Base-by-base conservation (phyloP, 2,797 vertebrate species). In the Arrhamphus sclerolepis region DNA sequence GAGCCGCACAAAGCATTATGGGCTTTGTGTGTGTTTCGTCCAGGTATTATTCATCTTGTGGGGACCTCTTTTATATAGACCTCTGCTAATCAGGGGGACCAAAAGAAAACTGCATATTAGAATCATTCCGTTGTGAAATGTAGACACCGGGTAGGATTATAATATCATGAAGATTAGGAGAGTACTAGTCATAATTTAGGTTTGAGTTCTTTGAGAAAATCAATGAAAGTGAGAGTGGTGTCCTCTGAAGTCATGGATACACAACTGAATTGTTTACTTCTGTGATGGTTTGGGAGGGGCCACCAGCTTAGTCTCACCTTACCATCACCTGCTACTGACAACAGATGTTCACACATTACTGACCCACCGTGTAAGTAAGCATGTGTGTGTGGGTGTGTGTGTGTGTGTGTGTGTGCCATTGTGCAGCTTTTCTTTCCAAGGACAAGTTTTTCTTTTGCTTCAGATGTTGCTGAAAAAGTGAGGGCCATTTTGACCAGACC, bases 291-390 rank as follows among this genome's bases (percentile, higher is more conserved):
- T 55, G 50, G 61, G 52, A 14, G 31, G 64, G 64, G 71, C 46
- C 17, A 62, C 42, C 41, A 70, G 17, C 53, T 38, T 47, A 21
- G 62, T 84, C 79, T 81, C 83, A 85, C 76, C 63, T 86, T 86
- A 80, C 84, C 57, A 46, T 83, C 81, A 87, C 73, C 76, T 85
- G 75, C 81, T 68, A 68, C 71, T 70, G 70, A 69, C 76, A 83
- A 73, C 77, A 87, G 71, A 86, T 84, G 81, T 79, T 80, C 72
- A 62, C 66, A 64, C 47, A 21, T 79, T 70, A 75, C 71, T 75
- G 56, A 58, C 49, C 44, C 24, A 52, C 64, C 65, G 6, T 72
- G 51, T 68, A 54, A 56, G 24, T 26, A 6, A 2, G 6, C 6
- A 6, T 26, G 24, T 26, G 24, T 31, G 24, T 26, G 24, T 26